These are phyloP conservation scores for Penaeus indicus DNA, from an alignment of 1,140 invertebrate genomes.

Conservation along the genomic window DNA sequence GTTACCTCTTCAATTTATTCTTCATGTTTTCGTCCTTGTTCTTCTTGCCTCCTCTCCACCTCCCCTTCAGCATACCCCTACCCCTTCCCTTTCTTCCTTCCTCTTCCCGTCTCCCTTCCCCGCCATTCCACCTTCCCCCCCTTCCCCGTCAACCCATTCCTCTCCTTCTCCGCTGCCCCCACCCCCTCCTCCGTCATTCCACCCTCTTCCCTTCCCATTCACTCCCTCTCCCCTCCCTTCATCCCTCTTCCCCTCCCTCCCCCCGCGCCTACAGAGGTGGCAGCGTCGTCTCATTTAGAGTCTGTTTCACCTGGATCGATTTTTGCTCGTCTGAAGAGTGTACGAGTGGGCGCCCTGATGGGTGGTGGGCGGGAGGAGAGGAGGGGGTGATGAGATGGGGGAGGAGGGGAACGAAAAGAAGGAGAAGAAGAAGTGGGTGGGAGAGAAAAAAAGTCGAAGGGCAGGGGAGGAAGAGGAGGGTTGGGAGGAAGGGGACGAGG, in stretches of 20 bases:
- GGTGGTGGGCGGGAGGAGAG: neutral
- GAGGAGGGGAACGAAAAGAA: too few relatives aligned
- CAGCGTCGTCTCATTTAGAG: slow-evolving; percentile 2
- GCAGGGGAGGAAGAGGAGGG: too few relatives aligned
- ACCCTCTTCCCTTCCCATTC: neutral
- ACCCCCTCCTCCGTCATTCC: neutral
- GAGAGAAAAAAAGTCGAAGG: too few relatives aligned
- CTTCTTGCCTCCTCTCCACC: neutral
- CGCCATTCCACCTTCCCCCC: neutral
- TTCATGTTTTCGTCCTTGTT: neutral
- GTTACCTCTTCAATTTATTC: neutral
- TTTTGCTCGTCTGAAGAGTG: slow-evolving; percentile 2
- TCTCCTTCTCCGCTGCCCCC: neutral
- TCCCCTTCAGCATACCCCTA: slow-evolving; percentile 1
- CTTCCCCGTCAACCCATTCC: neutral
- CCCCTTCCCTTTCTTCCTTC: neutral
- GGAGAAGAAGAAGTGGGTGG: too few relatives aligned
- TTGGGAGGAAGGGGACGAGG: too few relatives aligned
- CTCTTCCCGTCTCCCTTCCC: neutral
- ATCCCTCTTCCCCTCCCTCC: neutral
- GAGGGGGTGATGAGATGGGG: neutral
- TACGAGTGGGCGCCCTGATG: slow-evolving; percentile 7
- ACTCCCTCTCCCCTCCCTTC: neutral
- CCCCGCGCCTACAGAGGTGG: too few relatives aligned
- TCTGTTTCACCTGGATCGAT: slow-evolving; percentile 20